Percentiles rank a stretch among this genome's conserved stretches.
Conservation (phyloP, 2,113 vertebrate species). For the Ophthalmotilapia sp. region DNA sequence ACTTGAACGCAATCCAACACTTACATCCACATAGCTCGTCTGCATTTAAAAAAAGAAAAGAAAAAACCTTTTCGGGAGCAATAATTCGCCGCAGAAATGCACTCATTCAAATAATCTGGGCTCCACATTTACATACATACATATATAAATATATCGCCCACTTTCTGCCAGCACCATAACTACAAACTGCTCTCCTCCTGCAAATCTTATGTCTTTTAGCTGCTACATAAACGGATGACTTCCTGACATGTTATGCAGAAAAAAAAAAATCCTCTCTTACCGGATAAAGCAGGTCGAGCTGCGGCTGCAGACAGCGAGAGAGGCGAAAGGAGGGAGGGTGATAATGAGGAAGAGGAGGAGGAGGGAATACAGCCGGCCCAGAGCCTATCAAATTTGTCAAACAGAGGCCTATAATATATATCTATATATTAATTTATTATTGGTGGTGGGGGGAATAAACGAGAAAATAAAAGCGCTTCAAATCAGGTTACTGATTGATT, state of each 20-base stretch:
- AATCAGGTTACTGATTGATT: not conserved
- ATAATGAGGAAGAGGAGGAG: constrained; percentile 18
- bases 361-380: constrained; percentile 17
- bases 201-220: not conserved
- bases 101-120: not conserved
- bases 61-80: not conserved
- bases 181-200: not conserved
- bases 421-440: not conserved
- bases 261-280: not conserved
- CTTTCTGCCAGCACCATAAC: not conserved
- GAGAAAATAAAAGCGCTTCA: not conserved
- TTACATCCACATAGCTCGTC: not conserved
- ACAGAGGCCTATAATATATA: constrained; percentile 3
- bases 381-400: constrained; percentile 51
- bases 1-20: not conserved
- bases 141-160: not conserved
- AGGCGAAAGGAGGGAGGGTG: not conserved
- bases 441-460: not conserved
- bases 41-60: not conserved
- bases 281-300: constrained; percentile 17
- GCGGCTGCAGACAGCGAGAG: constrained; percentile 19
- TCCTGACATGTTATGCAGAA: not conserved
- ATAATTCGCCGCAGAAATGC: not conserved
- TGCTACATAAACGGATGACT: not conserved
- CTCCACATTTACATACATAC: not conserved